These are phyloP conservation scores for Helogale parvula DNA, from an alignment of 2,113 vertebrate species.

Conservation along the genomic window DNA sequence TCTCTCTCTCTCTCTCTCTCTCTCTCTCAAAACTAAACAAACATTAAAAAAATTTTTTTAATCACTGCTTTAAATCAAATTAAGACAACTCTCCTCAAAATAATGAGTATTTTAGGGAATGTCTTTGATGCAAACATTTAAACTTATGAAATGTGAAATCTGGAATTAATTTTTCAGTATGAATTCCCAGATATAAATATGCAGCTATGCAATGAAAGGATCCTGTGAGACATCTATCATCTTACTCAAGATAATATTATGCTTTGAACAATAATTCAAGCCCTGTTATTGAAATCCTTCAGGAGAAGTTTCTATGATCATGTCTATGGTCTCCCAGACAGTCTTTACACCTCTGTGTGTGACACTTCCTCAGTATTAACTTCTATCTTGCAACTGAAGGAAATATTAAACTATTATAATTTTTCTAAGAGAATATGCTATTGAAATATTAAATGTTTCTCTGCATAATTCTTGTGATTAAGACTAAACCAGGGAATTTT, in stretches of 20 bases:
- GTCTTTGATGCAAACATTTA: background rate
- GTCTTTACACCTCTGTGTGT: background rate
- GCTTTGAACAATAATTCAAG: slow-evolving; percentile 1
- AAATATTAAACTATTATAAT: background rate
- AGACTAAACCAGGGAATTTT: background rate
- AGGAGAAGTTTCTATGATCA: background rate
- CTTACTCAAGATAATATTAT: background rate
- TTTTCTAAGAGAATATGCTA: background rate
- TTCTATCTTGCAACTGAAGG: background rate
- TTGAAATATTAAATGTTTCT: background rate
- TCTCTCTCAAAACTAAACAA: no score
- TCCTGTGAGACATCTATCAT: background rate
- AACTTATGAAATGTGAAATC: background rate
- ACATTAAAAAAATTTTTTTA: no score
- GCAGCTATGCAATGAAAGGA: background rate
- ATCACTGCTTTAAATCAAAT: no score
- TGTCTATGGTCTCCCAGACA: background rate
- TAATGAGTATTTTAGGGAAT: background rate
- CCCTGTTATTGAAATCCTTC: background rate
- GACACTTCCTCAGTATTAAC: background rate
- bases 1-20: no score
- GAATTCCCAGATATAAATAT: background rate
- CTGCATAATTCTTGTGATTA: background rate
- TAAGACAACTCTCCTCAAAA: background rate
- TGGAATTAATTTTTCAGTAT: background rate